These are phyloP conservation scores for Protaetia brevitarsis DNA, from an alignment of 1,140 invertebrate genomes.

Conservation along the genomic window DNA sequence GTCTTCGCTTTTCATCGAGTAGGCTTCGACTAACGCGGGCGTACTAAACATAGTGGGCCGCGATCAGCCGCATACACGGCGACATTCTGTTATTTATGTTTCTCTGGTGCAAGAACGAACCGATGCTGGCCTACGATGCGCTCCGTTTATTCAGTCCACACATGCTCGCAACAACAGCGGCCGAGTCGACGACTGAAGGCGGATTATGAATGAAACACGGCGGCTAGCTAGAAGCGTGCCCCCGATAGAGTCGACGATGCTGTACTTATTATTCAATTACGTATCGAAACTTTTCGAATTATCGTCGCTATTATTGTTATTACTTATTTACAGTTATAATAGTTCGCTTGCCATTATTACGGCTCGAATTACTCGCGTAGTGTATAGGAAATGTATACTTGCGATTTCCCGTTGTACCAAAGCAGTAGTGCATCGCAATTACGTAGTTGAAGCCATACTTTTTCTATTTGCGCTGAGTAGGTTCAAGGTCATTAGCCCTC, in stretches of 20 bases:
- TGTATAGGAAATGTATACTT: not conserved
- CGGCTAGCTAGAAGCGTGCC: too few relatives aligned
- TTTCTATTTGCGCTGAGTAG: conserved; percentile 8
- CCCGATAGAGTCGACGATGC: too few relatives aligned
- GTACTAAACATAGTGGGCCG: not conserved
- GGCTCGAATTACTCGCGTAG: not conserved
- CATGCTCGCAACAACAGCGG: not conserved
- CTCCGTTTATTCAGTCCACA: not conserved
- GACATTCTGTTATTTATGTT: conserved; percentile 5
- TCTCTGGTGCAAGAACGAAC: not conserved
- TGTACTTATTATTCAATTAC: not conserved
- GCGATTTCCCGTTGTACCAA: not conserved
- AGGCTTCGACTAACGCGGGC: conserved; percentile 9
- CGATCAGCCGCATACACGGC: not conserved
- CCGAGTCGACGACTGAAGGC: not conserved
- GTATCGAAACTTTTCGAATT: conserved; percentile 7
- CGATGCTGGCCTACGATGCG: not conserved
- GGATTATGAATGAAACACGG: not conserved
- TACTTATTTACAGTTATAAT: not conserved
- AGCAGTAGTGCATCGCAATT: not conserved
- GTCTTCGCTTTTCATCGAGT: not conserved
- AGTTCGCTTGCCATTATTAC: not conserved
- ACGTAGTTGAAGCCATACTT: not conserved
- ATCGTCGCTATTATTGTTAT: not conserved
- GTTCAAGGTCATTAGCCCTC: too few relatives aligned